These are phyloP conservation scores for Coelopa frigida DNA, from an alignment of 1,140 invertebrate species.

Conservation along the genomic window DNA sequence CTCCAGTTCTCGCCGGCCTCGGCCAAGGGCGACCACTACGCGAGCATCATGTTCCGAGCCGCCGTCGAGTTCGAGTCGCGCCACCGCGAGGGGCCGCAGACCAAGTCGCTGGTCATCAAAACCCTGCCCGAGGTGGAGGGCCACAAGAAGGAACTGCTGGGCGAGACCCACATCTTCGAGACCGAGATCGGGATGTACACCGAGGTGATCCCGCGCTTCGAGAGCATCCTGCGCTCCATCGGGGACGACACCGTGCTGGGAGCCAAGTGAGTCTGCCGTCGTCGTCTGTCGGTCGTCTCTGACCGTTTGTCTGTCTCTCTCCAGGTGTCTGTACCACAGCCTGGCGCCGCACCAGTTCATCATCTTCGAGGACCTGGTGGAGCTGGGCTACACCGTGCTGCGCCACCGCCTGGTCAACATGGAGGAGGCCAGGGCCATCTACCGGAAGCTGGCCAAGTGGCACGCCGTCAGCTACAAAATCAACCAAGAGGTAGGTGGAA, in stretches of 20 bases:
- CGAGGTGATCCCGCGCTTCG: slow-evolving; percentile 7
- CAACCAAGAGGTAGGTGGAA: slow-evolving; percentile 12
- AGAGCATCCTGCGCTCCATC: not conserved
- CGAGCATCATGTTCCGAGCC: slow-evolving; percentile 23
- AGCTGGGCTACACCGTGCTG: slow-evolving; percentile 19
- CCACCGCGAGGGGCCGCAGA: not conserved
- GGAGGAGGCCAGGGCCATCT: slow-evolving; percentile 16
- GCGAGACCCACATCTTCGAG: slow-evolving; percentile 8
- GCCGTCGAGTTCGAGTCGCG: slow-evolving; percentile 12
- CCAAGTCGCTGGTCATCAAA: slow-evolving; percentile 9
- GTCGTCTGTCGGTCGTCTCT: not conserved
- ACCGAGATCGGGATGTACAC: slow-evolving; percentile 13
- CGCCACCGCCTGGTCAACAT: slow-evolving; percentile 13
- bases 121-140: slow-evolving; percentile 4
- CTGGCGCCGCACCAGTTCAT: slow-evolving; percentile 21
- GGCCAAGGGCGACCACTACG: slow-evolving; percentile 24
- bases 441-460: slow-evolving; percentile 27
- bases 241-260: slow-evolving; percentile 3
- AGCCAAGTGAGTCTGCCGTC: not conserved
- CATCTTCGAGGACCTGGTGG: slow-evolving; percentile 27
- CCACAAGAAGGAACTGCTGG: slow-evolving; percentile 4
- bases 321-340: not conserved
- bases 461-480: slow-evolving; percentile 33
- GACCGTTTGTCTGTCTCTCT: not conserved
- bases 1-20: slow-evolving; percentile 11